Evolutionary conservation across 1,140 invertebrate genomes (phyloP), one percentile per base, ranked within the genome.

Genomic region (Pachyrhynchus sulphureomaculatus): DNA sequence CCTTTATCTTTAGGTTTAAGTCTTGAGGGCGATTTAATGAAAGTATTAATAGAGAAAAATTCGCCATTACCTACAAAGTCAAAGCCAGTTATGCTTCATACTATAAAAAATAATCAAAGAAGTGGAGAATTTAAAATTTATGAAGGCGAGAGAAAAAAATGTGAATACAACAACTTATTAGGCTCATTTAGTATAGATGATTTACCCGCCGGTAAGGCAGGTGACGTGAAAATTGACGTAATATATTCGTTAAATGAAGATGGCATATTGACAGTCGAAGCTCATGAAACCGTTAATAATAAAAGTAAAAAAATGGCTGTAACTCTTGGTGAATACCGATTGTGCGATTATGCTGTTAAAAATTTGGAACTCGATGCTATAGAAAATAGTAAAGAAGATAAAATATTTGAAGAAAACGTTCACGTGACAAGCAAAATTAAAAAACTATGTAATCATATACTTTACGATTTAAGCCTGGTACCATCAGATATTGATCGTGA

Each of bases 221-320:
- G 64, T 1, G 6, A 53, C 9, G 49, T 42, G 34, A 13, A 24
- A 17, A 36, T 64, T 44, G 8, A 21, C 18, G 49, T 58, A 13
- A 53, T 20, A 10, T 57, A 64, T 34, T 15, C 6, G 10, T 37
- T 66, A 20, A 56, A 66, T 44, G 24, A 60, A 33, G 62, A 66
- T 15, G 65, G 67, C 17, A 68, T 68, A 42, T 44, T 68, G 18
- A 34, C 34, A 24, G 57, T 65, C 1, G 47, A 24, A 56, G 57
- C 62, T 15, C 21, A 6, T 0, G 56, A 56, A 56, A 39, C 17
- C 13, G 29, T 45, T 2, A 62, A 39, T 9, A 44, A 41, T 4
- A 58, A 37, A 12, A 36, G 12, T 6, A 36, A 48, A 2, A 48
- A 48, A 23, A 26, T 58, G 18, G 18, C 26, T 15, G 33, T 58